Conservation (phyloP, 2,888 invertebrate species). For the Zaprionus obscuricornis region DNA sequence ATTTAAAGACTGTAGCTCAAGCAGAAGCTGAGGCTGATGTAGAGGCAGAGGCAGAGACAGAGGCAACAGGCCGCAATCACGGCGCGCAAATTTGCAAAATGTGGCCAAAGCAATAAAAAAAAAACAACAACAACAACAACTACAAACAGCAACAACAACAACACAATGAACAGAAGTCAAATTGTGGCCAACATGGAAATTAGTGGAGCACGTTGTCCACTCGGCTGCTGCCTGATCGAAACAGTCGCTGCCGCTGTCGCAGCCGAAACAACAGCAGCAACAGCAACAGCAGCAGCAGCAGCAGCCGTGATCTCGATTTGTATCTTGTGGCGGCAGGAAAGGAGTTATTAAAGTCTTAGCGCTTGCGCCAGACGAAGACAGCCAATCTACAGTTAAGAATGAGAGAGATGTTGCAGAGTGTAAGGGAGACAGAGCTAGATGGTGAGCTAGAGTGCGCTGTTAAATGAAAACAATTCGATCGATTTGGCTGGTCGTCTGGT, state of each 20-base stretch:
- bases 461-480: constrained; percentile 77
- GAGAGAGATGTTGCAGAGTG: background rate
- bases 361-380: constrained; percentile 46
- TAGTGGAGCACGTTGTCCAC: constrained; percentile 69
- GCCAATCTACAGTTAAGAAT: background rate
- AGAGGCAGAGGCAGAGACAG: no score
- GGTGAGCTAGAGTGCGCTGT: constrained; percentile 34
- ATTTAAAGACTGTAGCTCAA: background rate
- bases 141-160: no score
- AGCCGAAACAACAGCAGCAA: constrained; percentile 17
- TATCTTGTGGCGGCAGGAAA: constrained; percentile 63
- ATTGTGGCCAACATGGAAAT: constrained; percentile 79
- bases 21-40: constrained; percentile 12
- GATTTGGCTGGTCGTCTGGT: constrained; percentile 66
- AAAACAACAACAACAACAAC: constrained; percentile 20
- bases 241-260: constrained; percentile 10
- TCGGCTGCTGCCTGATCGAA: constrained; percentile 45
- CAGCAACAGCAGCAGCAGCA: constrained; percentile 19
- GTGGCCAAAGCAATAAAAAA: constrained; percentile 28
- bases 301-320: constrained; percentile 49
- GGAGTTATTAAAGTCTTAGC: constrained; percentile 71
- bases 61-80: constrained; percentile 69
- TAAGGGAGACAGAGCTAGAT: constrained; percentile 28
- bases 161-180: constrained; percentile 71
- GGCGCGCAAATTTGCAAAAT: constrained; percentile 66